These are phyloP conservation scores for Apostichopus californicus DNA, from an alignment of 35 echinoderm and acorn worm genomes.

Conservation along the genomic window DNA sequence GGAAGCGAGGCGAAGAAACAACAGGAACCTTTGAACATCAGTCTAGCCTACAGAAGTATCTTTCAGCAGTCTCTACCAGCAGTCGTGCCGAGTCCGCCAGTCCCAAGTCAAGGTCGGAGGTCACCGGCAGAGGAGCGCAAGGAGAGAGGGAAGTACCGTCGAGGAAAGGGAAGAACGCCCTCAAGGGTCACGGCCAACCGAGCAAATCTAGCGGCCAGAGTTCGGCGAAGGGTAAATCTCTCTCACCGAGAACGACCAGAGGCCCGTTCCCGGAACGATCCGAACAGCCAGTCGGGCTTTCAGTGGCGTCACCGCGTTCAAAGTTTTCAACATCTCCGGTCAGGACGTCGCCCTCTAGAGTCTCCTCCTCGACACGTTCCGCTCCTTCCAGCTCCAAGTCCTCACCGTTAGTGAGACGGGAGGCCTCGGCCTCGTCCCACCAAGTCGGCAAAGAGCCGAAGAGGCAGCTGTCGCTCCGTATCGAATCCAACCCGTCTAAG, in stretches of 20 bases:
- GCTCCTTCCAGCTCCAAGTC: constrained; percentile 42
- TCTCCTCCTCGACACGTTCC: neutral
- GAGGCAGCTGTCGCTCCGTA: neutral
- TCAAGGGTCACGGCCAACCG: constrained; percentile 32
- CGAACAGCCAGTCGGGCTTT: neutral
- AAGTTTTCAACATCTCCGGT: constrained; percentile 35
- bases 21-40: neutral
- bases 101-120: neutral
- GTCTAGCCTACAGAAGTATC: constrained; percentile 9
- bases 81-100: neutral
- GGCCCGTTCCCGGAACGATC: neutral
- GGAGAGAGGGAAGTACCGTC: constrained; percentile 11
- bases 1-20: neutral
- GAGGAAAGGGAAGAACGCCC: constrained; percentile 16
- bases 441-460: neutral
- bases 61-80: neutral
- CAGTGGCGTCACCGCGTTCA: neutral
- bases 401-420: neutral
- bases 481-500: neutral
- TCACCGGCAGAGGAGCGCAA: constrained; percentile 4
- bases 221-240: neutral
- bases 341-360: constrained; percentile 13
- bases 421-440: neutral
- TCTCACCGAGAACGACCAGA: neutral
- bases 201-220: neutral